Evolutionary conservation across 1,140 invertebrate species (phyloP).

Genomic region (Drosophila takahashii): DNA sequence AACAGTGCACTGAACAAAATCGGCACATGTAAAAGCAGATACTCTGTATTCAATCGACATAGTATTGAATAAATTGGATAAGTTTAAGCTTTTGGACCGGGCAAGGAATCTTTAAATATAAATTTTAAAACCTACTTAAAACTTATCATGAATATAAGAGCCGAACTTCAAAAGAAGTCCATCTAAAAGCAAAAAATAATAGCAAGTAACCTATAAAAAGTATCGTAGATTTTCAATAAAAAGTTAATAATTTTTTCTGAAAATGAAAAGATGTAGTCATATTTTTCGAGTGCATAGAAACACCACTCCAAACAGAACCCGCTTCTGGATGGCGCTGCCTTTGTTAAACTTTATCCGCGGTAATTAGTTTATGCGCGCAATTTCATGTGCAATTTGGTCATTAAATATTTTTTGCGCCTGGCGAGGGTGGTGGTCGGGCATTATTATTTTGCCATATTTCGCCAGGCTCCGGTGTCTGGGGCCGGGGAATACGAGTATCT

Average conservation of each 20-base stretch:
- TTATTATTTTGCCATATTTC: slow-evolving; percentile 74
- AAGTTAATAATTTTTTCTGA: no score
- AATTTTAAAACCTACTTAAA: no score
- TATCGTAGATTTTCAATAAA: no score
- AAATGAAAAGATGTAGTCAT: background rate
- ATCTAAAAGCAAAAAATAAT: no score
- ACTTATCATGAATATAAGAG: no score
- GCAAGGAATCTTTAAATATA: no score
- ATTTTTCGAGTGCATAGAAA: slow-evolving; percentile 48
- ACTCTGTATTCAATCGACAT: background rate
- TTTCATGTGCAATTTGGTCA: slow-evolving; percentile 81
- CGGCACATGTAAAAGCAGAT: background rate
- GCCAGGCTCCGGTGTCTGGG: slow-evolving; percentile 14
- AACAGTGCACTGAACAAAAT: slow-evolving; percentile 9
- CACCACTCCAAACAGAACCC: slow-evolving; percentile 8
- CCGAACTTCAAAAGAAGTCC: no score
- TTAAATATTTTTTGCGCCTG: slow-evolving; percentile 61
- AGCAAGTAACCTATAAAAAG: no score
- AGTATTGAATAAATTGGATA: no score
- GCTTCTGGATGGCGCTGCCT: slow-evolving; percentile 29
- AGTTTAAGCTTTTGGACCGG: no score
- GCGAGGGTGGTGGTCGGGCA: slow-evolving; percentile 28
- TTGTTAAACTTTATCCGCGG: slow-evolving; percentile 80
- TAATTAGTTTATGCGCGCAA: slow-evolving; percentile 82
- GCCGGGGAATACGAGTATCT: slow-evolving; percentile 49